phyloP scores from a whole-genome alignment of 2,113 vertebrate genomes.

The Columbina picui region DNA sequence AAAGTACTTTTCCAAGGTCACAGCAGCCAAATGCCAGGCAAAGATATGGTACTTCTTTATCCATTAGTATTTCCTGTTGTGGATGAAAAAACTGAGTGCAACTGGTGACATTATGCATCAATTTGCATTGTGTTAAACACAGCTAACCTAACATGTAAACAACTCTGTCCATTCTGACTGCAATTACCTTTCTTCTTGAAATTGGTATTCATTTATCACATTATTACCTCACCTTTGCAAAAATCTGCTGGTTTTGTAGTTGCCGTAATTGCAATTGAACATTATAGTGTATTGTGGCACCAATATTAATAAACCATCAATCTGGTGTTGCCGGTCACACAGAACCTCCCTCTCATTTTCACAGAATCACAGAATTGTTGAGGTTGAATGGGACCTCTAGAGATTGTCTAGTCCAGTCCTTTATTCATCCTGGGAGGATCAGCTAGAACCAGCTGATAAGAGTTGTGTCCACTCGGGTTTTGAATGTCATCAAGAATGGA shows the following conservation, averaged over 20 bases:
- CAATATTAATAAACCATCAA: accelerated
- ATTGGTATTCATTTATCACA: not conserved
- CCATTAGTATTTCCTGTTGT: not conserved
- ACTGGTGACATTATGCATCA: not conserved
- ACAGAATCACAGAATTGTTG: not conserved
- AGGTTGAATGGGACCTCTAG: not conserved
- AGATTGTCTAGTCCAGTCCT: not conserved
- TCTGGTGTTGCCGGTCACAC: not conserved
- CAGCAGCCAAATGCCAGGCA: not conserved
- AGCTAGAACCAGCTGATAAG: not conserved
- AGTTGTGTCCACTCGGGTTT: not conserved
- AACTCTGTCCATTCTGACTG: not conserved
- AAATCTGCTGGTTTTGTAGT: not conserved
- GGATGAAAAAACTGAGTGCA: not conserved
- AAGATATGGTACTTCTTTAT: not conserved
- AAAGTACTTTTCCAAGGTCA: not conserved
- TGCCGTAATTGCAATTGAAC: not conserved
- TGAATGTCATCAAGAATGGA: not conserved
- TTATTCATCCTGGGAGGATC: not conserved
- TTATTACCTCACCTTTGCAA: not conserved
- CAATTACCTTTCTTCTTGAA: not conserved
- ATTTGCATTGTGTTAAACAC: not conserved
- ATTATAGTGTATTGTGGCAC: not conserved
- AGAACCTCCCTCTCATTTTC: not conserved
- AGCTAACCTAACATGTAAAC: not conserved